A percentile compares a stretch with the other conserved stretches of the same genome.
Conservation (phyloP, 1,140 invertebrate species). For the Atta colombica region DNA sequence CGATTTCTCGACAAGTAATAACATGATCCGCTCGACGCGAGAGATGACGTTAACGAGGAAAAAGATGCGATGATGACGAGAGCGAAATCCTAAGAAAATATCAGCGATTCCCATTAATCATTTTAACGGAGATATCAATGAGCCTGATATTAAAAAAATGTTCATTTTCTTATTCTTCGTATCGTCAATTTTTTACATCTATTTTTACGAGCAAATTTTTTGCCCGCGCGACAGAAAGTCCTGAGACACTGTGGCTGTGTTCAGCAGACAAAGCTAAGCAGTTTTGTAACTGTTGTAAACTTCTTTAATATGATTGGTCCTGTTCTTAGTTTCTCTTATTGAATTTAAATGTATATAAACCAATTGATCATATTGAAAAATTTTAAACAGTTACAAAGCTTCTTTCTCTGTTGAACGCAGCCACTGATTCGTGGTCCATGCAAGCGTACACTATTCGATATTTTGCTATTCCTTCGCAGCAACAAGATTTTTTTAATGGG, state of each 20-base stretch:
- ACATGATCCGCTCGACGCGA: slow-evolving; percentile 29
- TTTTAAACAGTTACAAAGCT: too few relatives aligned
- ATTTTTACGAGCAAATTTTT: neutral
- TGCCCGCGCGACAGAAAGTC: neutral
- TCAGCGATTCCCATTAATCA: neutral
- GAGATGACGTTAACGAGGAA: slow-evolving; percentile 36
- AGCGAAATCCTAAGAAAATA: neutral
- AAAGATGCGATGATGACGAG: slow-evolving; percentile 6
- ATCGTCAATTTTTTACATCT: neutral
- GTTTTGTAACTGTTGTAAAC: too few relatives aligned
- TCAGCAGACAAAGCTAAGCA: too few relatives aligned
- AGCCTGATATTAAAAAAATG: neutral
- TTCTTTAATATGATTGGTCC: too few relatives aligned
- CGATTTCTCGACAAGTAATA: slow-evolving; percentile 50
- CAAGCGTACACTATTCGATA: neutral
- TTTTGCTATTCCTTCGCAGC: neutral
- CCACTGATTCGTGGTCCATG: neutral
- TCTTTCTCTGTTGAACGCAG: too few relatives aligned
- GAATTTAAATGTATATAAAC: too few relatives aligned
- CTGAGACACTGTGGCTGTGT: too few relatives aligned
- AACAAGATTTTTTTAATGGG: neutral
- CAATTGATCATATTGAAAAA: too few relatives aligned
- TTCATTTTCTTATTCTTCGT: neutral
- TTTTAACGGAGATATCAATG: slow-evolving; percentile 21
- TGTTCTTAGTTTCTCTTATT: too few relatives aligned